Evolutionary conservation across 2,797 vertebrate species (phyloP).

Genomic region (Triplophysa bombifrons): DNA sequence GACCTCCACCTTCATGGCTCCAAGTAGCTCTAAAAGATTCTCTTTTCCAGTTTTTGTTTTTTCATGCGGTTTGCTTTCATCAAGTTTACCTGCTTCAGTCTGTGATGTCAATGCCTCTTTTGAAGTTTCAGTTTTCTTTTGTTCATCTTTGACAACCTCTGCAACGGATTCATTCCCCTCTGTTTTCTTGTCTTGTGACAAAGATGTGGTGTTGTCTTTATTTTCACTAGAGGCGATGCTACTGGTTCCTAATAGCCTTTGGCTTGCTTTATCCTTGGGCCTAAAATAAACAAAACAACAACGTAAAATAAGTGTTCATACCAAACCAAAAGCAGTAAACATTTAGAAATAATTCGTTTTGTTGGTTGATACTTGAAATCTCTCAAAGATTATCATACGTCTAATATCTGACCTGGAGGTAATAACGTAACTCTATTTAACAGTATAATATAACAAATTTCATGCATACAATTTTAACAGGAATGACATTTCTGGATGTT

Average conservation of each 20-base stretch:
- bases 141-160: conserved; percentile 46
- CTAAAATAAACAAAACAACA: conserved; percentile 22
- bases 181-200: conserved; percentile 1
- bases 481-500: neutral
- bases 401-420: neutral
- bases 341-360: neutral
- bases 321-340: neutral
- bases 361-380: neutral
- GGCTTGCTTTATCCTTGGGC: neutral
- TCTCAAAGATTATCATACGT: neutral
- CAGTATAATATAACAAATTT: neutral
- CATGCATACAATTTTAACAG: neutral
- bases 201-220: conserved; percentile 14
- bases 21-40: conserved; percentile 80
- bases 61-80: neutral
- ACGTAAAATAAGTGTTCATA: neutral
- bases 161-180: neutral
- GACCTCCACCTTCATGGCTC: conserved; percentile 87
- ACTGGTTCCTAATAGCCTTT: conserved; percentile 26
- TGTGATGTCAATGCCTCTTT: neutral
- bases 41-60: conserved; percentile 70
- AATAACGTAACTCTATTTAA: neutral
- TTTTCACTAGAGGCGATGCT: conserved; percentile 24
- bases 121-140: neutral
- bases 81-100: conserved; percentile 34